Conservation (phyloP, 2,797 vertebrate genomes). For the Pseudochirops cupreus region DNA sequence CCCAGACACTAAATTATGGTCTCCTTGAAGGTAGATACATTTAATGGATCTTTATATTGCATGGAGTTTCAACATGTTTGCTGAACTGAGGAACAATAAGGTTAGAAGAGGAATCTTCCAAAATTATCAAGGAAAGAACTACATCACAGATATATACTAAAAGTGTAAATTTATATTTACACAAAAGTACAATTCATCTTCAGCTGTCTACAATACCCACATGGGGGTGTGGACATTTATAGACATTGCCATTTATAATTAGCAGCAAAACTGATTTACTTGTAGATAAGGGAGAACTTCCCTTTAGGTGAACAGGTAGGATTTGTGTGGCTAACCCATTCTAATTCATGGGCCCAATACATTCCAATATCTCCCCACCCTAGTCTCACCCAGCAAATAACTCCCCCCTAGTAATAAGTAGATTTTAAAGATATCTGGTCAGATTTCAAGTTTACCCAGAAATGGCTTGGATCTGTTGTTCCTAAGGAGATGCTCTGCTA, state of each 20-base stretch:
- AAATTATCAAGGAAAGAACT: conserved; percentile 20
- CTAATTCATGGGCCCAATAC: not conserved
- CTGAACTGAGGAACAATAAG: not conserved
- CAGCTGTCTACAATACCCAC: conserved; percentile 20
- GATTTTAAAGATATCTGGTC: conserved; percentile 20
- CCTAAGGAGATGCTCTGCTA: conserved; percentile 61
- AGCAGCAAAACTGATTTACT: not conserved
- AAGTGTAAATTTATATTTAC: not conserved
- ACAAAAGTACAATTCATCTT: not conserved
- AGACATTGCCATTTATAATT: not conserved
- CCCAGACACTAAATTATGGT: not conserved
- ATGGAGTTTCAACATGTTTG: not conserved
- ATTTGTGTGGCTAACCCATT: not conserved
- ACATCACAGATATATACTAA: not conserved
- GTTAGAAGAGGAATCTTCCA: conserved; percentile 10
- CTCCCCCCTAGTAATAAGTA: conserved; percentile 17
- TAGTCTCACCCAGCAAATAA: conserved; percentile 43
- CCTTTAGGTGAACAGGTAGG: not conserved
- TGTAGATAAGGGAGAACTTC: not conserved
- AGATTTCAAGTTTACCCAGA: conserved; percentile 30
- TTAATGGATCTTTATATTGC: not conserved
- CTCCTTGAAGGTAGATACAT: not conserved
- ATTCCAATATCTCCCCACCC: conserved; percentile 16
- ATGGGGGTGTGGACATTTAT: not conserved
- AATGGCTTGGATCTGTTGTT: conserved; percentile 35